phyloP scores from a whole-genome alignment of 1,140 invertebrate species.

The Drosophila tsacasi region DNA sequence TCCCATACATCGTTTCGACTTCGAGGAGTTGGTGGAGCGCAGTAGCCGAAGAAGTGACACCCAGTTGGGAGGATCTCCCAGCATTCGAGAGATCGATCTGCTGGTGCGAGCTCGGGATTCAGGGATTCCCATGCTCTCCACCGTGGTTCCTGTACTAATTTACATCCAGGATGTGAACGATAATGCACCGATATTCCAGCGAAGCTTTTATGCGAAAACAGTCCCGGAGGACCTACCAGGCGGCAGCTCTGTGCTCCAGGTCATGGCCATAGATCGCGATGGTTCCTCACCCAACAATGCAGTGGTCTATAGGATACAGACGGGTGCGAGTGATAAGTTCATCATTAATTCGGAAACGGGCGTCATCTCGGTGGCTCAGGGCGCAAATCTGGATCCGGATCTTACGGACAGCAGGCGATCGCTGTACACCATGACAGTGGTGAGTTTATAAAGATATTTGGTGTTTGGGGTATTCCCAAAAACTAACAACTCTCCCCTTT shows the following conservation, averaged over 20 bases:
- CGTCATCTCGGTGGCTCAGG: slow-evolving; percentile 93
- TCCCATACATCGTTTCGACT: slow-evolving; percentile 91
- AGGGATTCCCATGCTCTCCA: slow-evolving; percentile 91
- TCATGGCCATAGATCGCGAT: slow-evolving; percentile 93
- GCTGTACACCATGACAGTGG: slow-evolving; percentile 89
- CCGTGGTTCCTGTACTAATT: slow-evolving; percentile 91
- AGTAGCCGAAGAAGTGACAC: slow-evolving; percentile 30
- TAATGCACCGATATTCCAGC: slow-evolving; percentile 92
- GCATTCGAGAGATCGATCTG: slow-evolving; percentile 90
- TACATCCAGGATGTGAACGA: slow-evolving; percentile 96
- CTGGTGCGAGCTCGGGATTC: slow-evolving; percentile 92
- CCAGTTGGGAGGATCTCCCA: slow-evolving; percentile 80
- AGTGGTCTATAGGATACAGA: slow-evolving; percentile 94
- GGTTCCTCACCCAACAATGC: slow-evolving; percentile 94
- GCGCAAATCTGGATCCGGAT: slow-evolving; percentile 95
- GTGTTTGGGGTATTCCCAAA: neutral
- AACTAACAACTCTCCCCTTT: neutral
- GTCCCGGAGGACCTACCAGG: slow-evolving; percentile 93
- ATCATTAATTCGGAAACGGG: slow-evolving; percentile 93
- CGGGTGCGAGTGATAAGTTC: slow-evolving; percentile 96
- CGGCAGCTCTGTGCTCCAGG: slow-evolving; percentile 92
- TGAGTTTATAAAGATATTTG: slow-evolving; percentile 70
- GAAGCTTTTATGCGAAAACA: slow-evolving; percentile 89
- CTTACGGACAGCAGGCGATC: slow-evolving; percentile 91
- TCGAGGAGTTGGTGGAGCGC: slow-evolving; percentile 88